Conservation (phyloP, 2,888 invertebrate genomes). For the Oithona nana region DNA sequence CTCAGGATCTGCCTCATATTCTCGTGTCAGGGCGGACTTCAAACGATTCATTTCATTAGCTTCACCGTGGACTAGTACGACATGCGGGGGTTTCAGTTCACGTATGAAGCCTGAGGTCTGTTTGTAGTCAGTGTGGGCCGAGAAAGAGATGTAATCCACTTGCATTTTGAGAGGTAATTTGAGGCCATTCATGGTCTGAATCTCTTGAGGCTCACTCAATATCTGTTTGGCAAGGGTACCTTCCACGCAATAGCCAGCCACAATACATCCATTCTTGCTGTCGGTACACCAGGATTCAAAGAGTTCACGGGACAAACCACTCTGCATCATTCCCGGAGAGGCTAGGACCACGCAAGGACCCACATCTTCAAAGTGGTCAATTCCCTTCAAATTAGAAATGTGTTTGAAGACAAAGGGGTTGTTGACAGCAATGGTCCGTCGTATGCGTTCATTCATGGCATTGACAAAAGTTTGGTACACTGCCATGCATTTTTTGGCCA, state of each 20-base stretch:
- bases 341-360: constrained; percentile 99
- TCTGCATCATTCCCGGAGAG: constrained; percentile 99
- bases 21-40: constrained; percentile 77
- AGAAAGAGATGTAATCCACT: constrained; percentile 97
- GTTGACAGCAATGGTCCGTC: constrained; percentile 84
- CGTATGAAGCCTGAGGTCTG: constrained; percentile 95
- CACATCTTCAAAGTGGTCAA: constrained; percentile 97
- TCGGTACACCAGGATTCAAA: constrained; percentile 99
- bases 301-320: constrained; percentile 63
- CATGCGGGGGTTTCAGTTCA: constrained; percentile 80
- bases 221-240: constrained; percentile 78
- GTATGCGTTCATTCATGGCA: constrained; percentile 96
- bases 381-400: constrained; percentile 86
- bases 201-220: constrained; percentile 92
- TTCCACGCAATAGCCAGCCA: constrained; percentile 49
- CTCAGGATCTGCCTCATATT: constrained; percentile 63
- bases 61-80: constrained; percentile 92
- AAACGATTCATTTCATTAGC: constrained; percentile 96
- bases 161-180: constrained; percentile 90
- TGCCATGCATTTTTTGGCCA: constrained; percentile 99
- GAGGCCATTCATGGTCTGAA: constrained; percentile 82
- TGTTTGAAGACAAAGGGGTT: constrained; percentile 98
- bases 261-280: constrained; percentile 91
- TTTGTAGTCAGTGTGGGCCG: constrained; percentile 94
- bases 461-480: constrained; percentile 99